Evolutionary conservation across 1,140 invertebrate species (phyloP).

Genomic region (Pararge aegeria): DNA sequence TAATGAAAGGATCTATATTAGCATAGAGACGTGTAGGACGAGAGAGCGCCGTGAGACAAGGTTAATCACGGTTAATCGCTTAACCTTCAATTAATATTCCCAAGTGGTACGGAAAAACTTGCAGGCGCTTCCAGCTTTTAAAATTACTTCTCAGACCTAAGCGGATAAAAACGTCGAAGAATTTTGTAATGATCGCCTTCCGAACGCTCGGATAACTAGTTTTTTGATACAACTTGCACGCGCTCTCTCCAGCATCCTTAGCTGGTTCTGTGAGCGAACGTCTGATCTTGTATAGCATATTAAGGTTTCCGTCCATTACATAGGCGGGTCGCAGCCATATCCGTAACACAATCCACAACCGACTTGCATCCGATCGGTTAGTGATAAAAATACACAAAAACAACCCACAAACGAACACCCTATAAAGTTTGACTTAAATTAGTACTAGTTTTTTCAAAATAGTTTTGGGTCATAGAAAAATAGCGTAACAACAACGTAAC

Average conservation of each 20-base stretch:
- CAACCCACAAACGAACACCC: too few relatives aligned
- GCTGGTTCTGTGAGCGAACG: conserved; percentile 4
- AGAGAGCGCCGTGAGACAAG: conserved; percentile 12
- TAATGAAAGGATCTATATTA: conserved; percentile 42
- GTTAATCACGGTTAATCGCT: conserved; percentile 23
- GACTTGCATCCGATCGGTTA: too few relatives aligned
- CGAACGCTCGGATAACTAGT: conserved; percentile 52
- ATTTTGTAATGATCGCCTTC: conserved; percentile 68
- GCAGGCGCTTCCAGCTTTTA: conserved; percentile 38
- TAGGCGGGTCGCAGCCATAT: too few relatives aligned
- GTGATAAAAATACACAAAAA: too few relatives aligned
- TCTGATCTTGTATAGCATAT: background rate
- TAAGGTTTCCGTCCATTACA: conserved; percentile 1
- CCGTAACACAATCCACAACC: too few relatives aligned
- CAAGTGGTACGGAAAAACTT: conserved; percentile 22
- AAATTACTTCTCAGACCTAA: conserved; percentile 52
- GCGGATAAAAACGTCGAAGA: conserved; percentile 58
- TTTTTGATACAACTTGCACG: conserved; percentile 42
- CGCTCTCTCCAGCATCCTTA: conserved; percentile 45
- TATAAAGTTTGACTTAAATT: too few relatives aligned
- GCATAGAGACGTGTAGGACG: conserved; percentile 22
- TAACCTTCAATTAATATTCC: conserved; percentile 26
- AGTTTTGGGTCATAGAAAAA: too few relatives aligned
- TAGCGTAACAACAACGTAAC: too few relatives aligned
- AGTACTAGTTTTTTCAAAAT: too few relatives aligned